Evolutionary conservation across 2,797 vertebrate genomes (phyloP).

Genomic region (Alexandromys oeconomus): DNA sequence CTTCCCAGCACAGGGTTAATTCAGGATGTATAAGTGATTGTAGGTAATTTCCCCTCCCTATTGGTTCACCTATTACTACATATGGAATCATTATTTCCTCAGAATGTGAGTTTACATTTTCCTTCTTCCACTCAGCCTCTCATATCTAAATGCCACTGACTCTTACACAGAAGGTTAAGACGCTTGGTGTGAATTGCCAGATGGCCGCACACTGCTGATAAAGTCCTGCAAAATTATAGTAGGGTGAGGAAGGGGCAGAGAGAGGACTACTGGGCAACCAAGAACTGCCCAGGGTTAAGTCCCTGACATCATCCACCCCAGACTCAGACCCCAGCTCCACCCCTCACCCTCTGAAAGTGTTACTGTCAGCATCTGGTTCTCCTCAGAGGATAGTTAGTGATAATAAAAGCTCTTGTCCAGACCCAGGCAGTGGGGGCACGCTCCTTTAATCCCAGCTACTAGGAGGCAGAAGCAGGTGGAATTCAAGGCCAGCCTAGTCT

Average conservation of each 20-base stretch:
- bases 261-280: not conserved
- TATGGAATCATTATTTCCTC: not conserved
- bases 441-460: not conserved
- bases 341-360: not conserved
- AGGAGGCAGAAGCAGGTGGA: not conserved
- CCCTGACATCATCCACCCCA: not conserved
- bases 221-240: not conserved
- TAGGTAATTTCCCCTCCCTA: not conserved
- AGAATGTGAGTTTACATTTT: not conserved
- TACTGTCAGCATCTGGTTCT: slow-evolving; percentile 32
- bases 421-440: not conserved
- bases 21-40: not conserved
- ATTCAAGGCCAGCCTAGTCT: not conserved
- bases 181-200: not conserved
- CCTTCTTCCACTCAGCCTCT: not conserved
- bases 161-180: not conserved
- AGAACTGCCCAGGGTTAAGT: not conserved
- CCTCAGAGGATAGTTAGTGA: not conserved
- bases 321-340: not conserved
- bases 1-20: not conserved
- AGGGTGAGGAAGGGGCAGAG: not conserved
- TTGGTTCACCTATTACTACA: not conserved
- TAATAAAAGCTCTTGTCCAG: not conserved
- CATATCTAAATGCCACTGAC: not conserved
- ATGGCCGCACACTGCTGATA: not conserved